Base-by-base conservation (phyloP, 2,888 invertebrate genomes). In the Phania funesta region DNA sequence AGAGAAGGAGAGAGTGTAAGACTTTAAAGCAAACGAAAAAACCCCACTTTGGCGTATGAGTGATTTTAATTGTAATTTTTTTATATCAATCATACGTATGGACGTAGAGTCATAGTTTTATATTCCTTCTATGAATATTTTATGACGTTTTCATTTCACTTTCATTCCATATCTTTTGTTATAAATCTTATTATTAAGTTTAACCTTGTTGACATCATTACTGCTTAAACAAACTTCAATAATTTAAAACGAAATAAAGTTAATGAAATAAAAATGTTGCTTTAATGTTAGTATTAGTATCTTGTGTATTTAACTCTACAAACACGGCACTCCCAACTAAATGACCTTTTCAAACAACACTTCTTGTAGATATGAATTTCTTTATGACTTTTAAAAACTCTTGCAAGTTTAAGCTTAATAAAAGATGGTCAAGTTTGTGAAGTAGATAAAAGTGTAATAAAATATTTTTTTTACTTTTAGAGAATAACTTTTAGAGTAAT, bases 201-300 rank as follows among this genome's bases (percentile, higher is more conserved):
- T 20, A 54, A 58, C 52, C 54, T 24, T 41, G 32, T 44, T 58
- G 65, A 18, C 71, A 73, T 50, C 58, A 71, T 73, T 58, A 44
- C 60, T 60, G n/a, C 18, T 11, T n/a, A 24, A 35, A 7, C 22
- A 46, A 24, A 11, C 1, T 73, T n/a, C n/a, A n/a, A n/a, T n/a
- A n/a, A n/a, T n/a, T n/a, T n/a, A n/a, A n/a, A n/a, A n/a, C 22
- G 2, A 32, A 29, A 48, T 32, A 20, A n/a, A 22, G 48, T 29
- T 20, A 29, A 29, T 54, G 4, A 22, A 56, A 44, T n/a, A 13
- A 29, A 67, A 58, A 70, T 35, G 35, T 60, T 48, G 38, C 5
- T 26, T 9, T n/a, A 54, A 26, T 26, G 44, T 68, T 22, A 41
- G 20, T 52, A n/a, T 38, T 67, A 67, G 29, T n/a, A n/a, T 26